Evolutionary conservation across 2,888 invertebrate species (phyloP).

Genomic region (Xestoiulus laeticollis): DNA sequence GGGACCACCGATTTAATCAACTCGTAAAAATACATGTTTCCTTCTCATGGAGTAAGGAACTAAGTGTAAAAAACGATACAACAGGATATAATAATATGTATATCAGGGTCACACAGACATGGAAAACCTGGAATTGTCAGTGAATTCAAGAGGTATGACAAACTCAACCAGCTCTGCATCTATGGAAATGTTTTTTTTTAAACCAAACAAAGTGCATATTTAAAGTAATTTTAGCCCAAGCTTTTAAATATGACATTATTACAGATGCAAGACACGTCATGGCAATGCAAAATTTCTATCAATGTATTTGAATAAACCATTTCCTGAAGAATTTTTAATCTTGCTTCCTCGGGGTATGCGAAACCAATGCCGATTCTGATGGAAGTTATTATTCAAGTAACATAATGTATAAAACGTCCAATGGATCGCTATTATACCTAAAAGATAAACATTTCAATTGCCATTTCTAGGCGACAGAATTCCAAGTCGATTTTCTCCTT

Average conservation of each 20-base stretch:
- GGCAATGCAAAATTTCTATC: neutral
- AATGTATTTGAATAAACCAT: neutral
- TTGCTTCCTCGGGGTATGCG: neutral
- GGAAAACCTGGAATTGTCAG: too few relatives aligned
- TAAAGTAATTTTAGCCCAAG: neutral
- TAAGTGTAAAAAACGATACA: neutral
- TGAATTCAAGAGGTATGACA: too few relatives aligned
- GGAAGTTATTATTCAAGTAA: neutral
- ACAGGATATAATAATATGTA: neutral
- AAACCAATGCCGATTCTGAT: neutral
- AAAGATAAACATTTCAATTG: neutral
- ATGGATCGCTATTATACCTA: neutral
- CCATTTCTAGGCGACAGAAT: too few relatives aligned
- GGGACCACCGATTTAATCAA: conserved; percentile 34
- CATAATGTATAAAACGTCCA: neutral
- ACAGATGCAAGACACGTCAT: neutral
- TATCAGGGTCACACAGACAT: too few relatives aligned
- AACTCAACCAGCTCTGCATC: too few relatives aligned
- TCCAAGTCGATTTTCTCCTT: neutral
- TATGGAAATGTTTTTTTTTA: too few relatives aligned
- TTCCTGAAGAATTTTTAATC: neutral
- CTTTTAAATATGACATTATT: too few relatives aligned
- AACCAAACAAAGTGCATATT: too few relatives aligned
- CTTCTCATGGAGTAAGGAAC: conserved; percentile 1
- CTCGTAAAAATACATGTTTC: conserved; percentile 21